Conservation (phyloP, 2,888 invertebrate genomes). For the Corbicula japonica region DNA sequence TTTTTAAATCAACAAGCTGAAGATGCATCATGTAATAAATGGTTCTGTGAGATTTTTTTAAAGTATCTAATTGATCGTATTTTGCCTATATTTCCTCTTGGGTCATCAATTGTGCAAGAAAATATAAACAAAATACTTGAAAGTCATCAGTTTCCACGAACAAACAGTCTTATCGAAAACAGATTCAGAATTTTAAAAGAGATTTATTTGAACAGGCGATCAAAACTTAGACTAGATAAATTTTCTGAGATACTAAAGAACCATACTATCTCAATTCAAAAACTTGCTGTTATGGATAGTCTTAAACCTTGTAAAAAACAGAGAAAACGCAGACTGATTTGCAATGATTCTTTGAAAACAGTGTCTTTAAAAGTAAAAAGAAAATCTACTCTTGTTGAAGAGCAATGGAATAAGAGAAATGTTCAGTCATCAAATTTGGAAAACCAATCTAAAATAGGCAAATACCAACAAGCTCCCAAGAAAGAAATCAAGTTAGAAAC, state of each 20-base stretch:
- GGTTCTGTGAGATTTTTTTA: not conserved
- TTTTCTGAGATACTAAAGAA: conserved; percentile 17
- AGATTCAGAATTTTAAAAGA: conserved; percentile 33
- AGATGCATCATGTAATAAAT: not conserved
- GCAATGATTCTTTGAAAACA: too few relatives aligned
- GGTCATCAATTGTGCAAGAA: conserved; percentile 11
- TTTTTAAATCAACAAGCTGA: too few relatives aligned
- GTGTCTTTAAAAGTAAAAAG: too few relatives aligned
- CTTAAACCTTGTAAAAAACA: conserved; percentile 8
- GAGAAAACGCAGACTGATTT: too few relatives aligned
- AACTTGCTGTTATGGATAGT: conserved; percentile 11
- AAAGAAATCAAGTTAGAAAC: too few relatives aligned
- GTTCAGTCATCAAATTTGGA: too few relatives aligned
- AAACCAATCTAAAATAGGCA: too few relatives aligned
- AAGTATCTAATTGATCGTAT: not conserved
- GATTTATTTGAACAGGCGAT: conserved; percentile 6
- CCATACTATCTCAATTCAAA: conserved; percentile 13
- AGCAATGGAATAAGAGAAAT: too few relatives aligned
- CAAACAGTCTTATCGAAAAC: conserved; percentile 28
- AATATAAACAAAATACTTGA: conserved; percentile 10
- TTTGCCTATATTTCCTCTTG: not conserved
- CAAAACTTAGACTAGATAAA: conserved; percentile 26
- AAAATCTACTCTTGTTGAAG: too few relatives aligned
- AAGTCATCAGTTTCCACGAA: not conserved
- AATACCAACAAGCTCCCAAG: too few relatives aligned